Percentiles rank a stretch among this genome's conserved stretches.
These are phyloP conservation scores for Platycheirus rosarum DNA, from an alignment of 2,888 invertebrate species.

Conservation along the genomic window DNA sequence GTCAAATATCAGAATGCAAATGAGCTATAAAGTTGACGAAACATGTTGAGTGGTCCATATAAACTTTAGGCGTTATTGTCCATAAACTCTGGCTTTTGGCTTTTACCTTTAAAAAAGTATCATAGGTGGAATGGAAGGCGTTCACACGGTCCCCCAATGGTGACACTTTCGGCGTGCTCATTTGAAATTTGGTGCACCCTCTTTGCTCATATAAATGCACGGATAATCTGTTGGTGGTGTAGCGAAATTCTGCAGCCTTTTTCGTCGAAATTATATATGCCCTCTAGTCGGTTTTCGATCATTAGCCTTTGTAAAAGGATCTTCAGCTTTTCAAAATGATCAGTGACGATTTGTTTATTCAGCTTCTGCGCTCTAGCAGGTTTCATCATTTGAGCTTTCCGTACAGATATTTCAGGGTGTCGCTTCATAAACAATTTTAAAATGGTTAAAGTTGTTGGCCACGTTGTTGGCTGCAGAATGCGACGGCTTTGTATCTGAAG, in stretches of 20 bases:
- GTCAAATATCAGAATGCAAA: slow-evolving; percentile 48
- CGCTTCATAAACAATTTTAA: no score
- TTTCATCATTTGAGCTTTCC: no score
- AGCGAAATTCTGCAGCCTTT: slow-evolving; percentile 36
- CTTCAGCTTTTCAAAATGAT: no score
- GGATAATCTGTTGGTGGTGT: slow-evolving; percentile 42
- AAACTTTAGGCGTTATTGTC: slow-evolving; percentile 42
- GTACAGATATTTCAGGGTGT: no score
- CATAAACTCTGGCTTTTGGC: slow-evolving; percentile 35
- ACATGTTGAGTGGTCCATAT: slow-evolving; percentile 37
- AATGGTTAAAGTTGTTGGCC: no score
- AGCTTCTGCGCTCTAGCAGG: no score
- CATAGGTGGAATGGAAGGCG: slow-evolving; percentile 33
- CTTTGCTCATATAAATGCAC: slow-evolving; percentile 26
- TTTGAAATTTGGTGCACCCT: slow-evolving; percentile 29
- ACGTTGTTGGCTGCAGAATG: no score
- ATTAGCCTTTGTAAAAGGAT: no score
- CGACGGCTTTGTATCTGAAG: no score
- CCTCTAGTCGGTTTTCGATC: no score
- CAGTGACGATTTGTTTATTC: no score
- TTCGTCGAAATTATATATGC: slow-evolving; percentile 44
- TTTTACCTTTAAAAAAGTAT: slow-evolving; percentile 42
- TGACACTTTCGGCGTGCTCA: slow-evolving; percentile 51
- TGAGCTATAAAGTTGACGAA: slow-evolving; percentile 18
- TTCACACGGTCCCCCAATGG: slow-evolving; percentile 36